Evolutionary conservation across 2,113 vertebrate species (phyloP).

Genomic region (Rhineura floridana): DNA sequence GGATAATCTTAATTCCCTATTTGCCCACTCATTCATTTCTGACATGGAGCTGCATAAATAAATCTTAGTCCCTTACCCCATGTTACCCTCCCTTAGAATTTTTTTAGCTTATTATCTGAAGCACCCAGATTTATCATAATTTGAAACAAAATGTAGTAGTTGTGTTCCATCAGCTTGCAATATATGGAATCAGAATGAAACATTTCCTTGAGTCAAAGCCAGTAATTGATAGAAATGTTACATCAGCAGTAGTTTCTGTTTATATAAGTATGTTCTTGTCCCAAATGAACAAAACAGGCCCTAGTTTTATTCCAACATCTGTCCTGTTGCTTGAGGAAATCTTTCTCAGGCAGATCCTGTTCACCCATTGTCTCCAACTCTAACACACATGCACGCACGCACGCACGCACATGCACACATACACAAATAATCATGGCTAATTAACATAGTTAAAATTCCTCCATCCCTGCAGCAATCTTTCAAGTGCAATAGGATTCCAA

Average conservation of each 20-base stretch:
- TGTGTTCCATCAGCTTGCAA: background rate
- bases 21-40: background rate
- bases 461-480: conserved; percentile 70
- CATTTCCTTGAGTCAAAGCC: background rate
- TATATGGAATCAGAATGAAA: background rate
- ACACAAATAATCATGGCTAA: conserved; percentile 55
- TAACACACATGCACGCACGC: conserved; percentile 43
- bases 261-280: background rate
- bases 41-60: background rate
- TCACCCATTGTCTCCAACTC: conserved; percentile 53
- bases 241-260: background rate
- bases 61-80: background rate
- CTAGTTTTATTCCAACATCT: conserved; percentile 54
- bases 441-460: conserved; percentile 72
- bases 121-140: background rate
- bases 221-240: background rate
- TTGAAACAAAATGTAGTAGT: background rate
- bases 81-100: no score
- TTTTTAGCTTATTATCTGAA: no score
- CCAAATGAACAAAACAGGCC: conserved; percentile 33
- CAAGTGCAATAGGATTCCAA: conserved; percentile 66
- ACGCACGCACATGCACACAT: conserved; percentile 31
- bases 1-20: background rate
- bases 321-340: conserved; percentile 60
- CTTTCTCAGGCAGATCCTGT: conserved; percentile 47